Conservation (phyloP, 2,888 invertebrate genomes). For the Ecliptopera silaceata region DNA sequence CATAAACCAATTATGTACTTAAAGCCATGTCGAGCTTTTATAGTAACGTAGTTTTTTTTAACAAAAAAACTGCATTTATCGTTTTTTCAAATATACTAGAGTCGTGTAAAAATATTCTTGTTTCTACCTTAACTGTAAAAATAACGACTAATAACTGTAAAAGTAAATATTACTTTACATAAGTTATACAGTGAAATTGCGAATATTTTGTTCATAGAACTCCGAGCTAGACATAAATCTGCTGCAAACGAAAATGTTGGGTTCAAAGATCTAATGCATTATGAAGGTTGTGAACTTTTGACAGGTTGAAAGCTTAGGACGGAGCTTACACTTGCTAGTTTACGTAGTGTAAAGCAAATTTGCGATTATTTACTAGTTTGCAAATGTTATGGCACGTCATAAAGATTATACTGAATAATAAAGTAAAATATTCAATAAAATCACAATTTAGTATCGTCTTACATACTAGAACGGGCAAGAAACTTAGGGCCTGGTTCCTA, state of each 20-base stretch:
- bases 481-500: too few relatives aligned
- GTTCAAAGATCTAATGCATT: conserved; percentile 26
- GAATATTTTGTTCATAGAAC: conserved; percentile 3
- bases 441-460: too few relatives aligned
- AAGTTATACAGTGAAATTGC: background rate
- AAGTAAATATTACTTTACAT: too few relatives aligned
- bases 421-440: too few relatives aligned
- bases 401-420: too few relatives aligned
- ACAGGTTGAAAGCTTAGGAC: conserved; percentile 23
- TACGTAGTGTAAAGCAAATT: background rate
- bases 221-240: conserved; percentile 14
- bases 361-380: background rate
- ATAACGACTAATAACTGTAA: too few relatives aligned
- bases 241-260: conserved; percentile 16
- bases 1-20: background rate
- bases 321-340: conserved; percentile 7
- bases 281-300: conserved; percentile 29
- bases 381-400: background rate
- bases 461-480: too few relatives aligned
- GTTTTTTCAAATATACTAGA: too few relatives aligned
- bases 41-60: too few relatives aligned
- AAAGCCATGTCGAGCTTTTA: background rate
- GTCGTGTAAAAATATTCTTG: too few relatives aligned
- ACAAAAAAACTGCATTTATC: too few relatives aligned
- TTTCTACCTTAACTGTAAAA: too few relatives aligned